Evolutionary conservation across 2,888 invertebrate genomes (phyloP), one percentile per base, ranked within the genome.

Genomic region (Stenichneumon culpator): DNA sequence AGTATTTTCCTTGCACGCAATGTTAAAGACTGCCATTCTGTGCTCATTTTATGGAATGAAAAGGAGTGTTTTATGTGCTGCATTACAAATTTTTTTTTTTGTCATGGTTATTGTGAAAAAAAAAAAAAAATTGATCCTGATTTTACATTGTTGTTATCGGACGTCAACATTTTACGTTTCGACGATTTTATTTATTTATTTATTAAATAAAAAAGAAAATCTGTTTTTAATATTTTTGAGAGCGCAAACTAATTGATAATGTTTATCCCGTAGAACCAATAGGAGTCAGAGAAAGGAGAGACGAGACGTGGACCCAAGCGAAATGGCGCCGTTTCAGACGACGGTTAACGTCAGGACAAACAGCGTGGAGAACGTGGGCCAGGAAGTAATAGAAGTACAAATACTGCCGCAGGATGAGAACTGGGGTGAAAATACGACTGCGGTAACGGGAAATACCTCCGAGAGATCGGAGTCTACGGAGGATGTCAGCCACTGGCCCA

Each of bases 401-500:
- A 99, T 99, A 88, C 94, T 99, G 82, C 98, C 98, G 0, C 97
- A 99, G 94, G 99, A 99, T 94, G 99, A 99, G 92, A 99, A 99
- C 94, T 99, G 99, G 99, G 99, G 98, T n/a, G 99, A 99, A 94
- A 99, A 98, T 91, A 99, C 99, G 0, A 99, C 99, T 0, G 99
- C 99, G 0, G 97, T 99, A 47, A 99, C 99, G 0, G 99, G 99
- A 11, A 99, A 99, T 92, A 99, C 99, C 1, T 99, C 98, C 0
- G 99, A 99, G 93, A 98, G 98, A 90, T 99, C 98, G 3, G 97
- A 98, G 89, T 99, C 98, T 0, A 97, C 98, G 93, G 98, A 99
- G 93, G 98, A 98, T 93, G 96, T 98, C 3, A 97, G 97, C 90
- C 97, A 97, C 90, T 97, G 97, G 96, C 96, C 96, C 68, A 95